Conservation (phyloP, 2,797 vertebrate species). For the Chlorospingus flavigularis region DNA sequence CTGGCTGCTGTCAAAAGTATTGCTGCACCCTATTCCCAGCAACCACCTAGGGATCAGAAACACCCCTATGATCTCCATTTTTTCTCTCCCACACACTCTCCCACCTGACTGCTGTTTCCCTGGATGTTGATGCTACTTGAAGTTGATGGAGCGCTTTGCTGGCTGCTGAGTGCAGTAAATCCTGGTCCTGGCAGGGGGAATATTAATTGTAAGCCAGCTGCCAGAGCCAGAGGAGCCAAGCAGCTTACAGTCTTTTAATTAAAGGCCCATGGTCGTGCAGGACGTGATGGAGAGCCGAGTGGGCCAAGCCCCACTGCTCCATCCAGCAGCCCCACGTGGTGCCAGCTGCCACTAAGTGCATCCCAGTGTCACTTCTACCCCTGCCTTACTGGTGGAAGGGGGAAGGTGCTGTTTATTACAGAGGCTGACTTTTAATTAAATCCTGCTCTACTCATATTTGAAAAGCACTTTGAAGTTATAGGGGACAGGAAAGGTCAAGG, state of each 20-base stretch:
- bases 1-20: neutral
- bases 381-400: neutral
- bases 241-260: slow-evolving; percentile 49
- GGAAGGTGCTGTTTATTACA: neutral
- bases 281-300: neutral
- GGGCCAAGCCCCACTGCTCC: neutral
- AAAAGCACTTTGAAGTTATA: slow-evolving; percentile 28
- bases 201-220: slow-evolving; percentile 64
- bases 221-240: slow-evolving; percentile 45
- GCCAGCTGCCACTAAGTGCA: neutral
- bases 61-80: neutral
- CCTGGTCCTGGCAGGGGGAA: slow-evolving; percentile 38
- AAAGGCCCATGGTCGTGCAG: neutral
- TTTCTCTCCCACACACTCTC: neutral
- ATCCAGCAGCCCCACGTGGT: neutral
- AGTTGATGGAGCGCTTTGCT: slow-evolving; percentile 22
- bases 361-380: neutral
- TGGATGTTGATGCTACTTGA: slow-evolving; percentile 7
- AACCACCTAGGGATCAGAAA: neutral
- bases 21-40: neutral
- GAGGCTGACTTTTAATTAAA: slow-evolving; percentile 41
- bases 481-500: neutral
- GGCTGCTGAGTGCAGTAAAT: slow-evolving; percentile 7
- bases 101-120: neutral
- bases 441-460: neutral